Evolutionary conservation across 2,888 invertebrate genomes (phyloP).

Genomic region (Clunio marinus): DNA sequence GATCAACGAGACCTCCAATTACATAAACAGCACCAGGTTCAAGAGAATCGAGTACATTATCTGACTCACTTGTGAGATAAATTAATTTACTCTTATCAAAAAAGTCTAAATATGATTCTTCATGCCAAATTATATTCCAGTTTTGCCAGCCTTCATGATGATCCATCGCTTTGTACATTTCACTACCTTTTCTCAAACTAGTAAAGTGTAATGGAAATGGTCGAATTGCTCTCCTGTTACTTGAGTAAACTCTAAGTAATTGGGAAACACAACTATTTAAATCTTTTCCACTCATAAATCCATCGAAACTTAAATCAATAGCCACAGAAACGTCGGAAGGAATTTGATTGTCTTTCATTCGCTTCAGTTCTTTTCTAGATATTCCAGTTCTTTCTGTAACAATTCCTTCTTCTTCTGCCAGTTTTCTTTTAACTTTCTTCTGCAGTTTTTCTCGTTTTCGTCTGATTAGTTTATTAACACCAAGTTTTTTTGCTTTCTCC

Average conservation of each 20-base stretch:
- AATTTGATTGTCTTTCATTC: slow-evolving; percentile 68
- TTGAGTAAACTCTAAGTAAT: slow-evolving; percentile 82
- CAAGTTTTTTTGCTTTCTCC: background rate
- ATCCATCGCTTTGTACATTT: slow-evolving; percentile 67
- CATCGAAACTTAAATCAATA: slow-evolving; percentile 87
- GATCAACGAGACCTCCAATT: slow-evolving; percentile 96
- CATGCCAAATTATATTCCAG: slow-evolving; percentile 83
- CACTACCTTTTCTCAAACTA: slow-evolving; percentile 64
- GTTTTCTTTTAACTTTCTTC: background rate
- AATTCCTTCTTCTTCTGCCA: slow-evolving; percentile 27
- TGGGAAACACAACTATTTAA: slow-evolving; percentile 86
- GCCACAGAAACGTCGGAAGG: slow-evolving; percentile 67
- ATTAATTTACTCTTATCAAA: slow-evolving; percentile 76
- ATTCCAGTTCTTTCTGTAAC: slow-evolving; percentile 66
- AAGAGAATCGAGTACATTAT: slow-evolving; percentile 71
- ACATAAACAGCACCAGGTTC: slow-evolving; percentile 79
- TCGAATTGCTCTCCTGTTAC: slow-evolving; percentile 70
- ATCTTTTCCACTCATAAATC: slow-evolving; percentile 85
- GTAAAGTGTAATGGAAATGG: slow-evolving; percentile 67
- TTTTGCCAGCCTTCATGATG: slow-evolving; percentile 82
- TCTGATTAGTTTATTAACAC: background rate
- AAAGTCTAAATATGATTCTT: slow-evolving; percentile 61
- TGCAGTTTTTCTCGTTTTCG: background rate
- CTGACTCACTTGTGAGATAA: slow-evolving; percentile 92
- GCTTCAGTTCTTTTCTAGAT: slow-evolving; percentile 74